Conservation (phyloP, 1,140 invertebrate genomes). For the Orchesella cincta region DNA sequence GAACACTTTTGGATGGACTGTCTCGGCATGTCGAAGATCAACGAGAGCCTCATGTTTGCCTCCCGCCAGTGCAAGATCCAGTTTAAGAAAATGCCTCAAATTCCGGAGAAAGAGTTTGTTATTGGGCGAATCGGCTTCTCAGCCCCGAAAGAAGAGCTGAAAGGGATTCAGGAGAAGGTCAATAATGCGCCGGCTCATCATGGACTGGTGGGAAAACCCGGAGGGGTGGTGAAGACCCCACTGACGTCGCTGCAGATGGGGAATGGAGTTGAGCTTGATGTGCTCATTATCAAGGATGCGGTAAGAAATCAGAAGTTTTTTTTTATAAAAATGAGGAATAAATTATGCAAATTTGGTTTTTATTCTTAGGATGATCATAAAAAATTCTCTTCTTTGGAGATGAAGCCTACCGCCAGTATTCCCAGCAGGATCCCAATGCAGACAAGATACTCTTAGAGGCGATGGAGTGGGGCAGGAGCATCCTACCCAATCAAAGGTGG, state of each 20-base stretch:
- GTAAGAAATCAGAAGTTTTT: too few species aligned
- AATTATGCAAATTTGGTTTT: too few species aligned
- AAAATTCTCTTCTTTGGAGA: constrained; percentile 98
- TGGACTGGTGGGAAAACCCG: constrained; percentile 69
- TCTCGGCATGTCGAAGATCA: constrained; percentile 72
- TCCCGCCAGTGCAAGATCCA: constrained; percentile 73
- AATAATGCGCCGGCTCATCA: constrained; percentile 73
- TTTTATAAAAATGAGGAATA: too few species aligned
- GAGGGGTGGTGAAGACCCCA: constrained; percentile 73
- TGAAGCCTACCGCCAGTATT: constrained; percentile 86
- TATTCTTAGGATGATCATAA: constrained; percentile 83
- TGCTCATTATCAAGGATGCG: constrained; percentile 94
- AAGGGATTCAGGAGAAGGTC: constrained; percentile 72
- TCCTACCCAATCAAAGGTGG: too few species aligned
- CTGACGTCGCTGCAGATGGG: constrained; percentile 89
- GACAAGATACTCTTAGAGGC: constrained; percentile 76
- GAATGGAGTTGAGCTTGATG: constrained; percentile 91
- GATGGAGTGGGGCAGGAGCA: too few species aligned
- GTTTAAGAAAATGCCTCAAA: constrained; percentile 49
- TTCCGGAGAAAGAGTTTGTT: constrained; percentile 75
- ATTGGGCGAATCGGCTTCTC: constrained; percentile 94
- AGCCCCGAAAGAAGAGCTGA: constrained; percentile 74
- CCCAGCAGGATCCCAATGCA: constrained; percentile 80
- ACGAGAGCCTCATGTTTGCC: constrained; percentile 69
- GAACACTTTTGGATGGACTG: constrained; percentile 80